Base-by-base conservation (phyloP, 2,113 vertebrate species). In the Phainopepla nitens region DNA sequence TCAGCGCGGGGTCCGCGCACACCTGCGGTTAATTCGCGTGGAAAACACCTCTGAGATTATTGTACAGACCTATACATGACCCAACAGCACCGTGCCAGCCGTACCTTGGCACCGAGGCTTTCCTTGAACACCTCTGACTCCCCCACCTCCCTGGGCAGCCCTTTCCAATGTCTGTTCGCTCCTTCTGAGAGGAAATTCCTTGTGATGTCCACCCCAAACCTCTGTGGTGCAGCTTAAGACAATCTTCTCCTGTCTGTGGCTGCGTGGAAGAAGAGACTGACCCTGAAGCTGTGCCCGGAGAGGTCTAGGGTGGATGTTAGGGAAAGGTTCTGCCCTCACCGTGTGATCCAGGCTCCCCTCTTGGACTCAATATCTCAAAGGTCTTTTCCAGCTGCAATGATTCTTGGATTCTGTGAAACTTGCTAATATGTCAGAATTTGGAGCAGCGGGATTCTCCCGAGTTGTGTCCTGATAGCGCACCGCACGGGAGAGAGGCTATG, bases 391-490 rank as follows among this genome's bases (percentile, higher is more conserved):
- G 5, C 21, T 10, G 10, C 47, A 35, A 11, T 35, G n/a, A 19
- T 27, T 19, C 15, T 41, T n/a, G 31, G 5, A 36, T 54, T 76
- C n/a, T 11, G 3, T 29, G 3, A 33, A 9, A 28, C 6, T 28
- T 11, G 33, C 7, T 16, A 10, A 79, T 41, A 9, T 0, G 16
- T 47, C 19, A 14, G 9, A 11, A 12, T 7, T 3, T 2, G 45
- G 36, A 61, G 54, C 31, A 5, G 14, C 0, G 1, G n/a, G 28
- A 20, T 28, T 41, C 21, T 41, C 28, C 17, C 0, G 0, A 21
- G 23, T 3, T 29, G n/a, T 5, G 3, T 10, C 24, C 53, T 79
- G 13, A 24, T 2, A 6, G 45, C 0, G 1, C 11, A 13, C 8
- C 18, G 0, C 7, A 1, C 3, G 4, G n/a, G 44, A 71, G 61